Conservation (phyloP, 2,797 vertebrate genomes). For the Heterohyrax brucei region DNA sequence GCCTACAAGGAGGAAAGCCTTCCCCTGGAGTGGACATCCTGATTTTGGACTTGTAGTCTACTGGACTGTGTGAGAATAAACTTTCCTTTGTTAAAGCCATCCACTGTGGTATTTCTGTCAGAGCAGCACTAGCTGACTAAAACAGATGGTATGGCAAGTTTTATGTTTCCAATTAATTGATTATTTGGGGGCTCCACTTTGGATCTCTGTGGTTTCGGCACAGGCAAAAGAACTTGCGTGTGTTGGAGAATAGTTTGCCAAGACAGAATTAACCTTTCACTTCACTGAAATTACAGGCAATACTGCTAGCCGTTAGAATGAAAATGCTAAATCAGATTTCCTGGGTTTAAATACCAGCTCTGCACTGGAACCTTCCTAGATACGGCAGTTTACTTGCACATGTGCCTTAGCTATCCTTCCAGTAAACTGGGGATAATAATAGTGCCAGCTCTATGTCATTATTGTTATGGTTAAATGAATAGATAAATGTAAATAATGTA, state of each 20-base stretch:
- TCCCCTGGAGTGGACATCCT: too few relatives aligned
- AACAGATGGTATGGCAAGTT: background rate
- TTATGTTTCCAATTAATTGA: background rate
- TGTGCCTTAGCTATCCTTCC: background rate
- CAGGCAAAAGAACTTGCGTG: background rate
- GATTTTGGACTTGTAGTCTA: too few relatives aligned
- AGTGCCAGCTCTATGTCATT: background rate
- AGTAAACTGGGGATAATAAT: background rate
- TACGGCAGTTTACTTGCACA: background rate
- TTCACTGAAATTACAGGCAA: background rate
- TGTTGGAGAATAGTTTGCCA: background rate
- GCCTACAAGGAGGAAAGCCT: too few relatives aligned
- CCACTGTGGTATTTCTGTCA: too few relatives aligned
- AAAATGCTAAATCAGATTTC: too few relatives aligned
- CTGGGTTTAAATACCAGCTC: background rate
- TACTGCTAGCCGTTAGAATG: background rate
- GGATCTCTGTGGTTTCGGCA: background rate
- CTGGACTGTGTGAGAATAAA: too few relatives aligned
- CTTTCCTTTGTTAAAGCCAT: too few relatives aligned
- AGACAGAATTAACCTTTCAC: background rate
- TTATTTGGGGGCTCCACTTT: background rate
- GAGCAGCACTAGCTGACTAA: too few relatives aligned
- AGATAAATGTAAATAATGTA: background rate
- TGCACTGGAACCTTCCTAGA: background rate
- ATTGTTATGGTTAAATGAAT: background rate